Evolutionary conservation across 2,888 invertebrate species (phyloP).

Genomic region (Sminthurides aquaticus): DNA sequence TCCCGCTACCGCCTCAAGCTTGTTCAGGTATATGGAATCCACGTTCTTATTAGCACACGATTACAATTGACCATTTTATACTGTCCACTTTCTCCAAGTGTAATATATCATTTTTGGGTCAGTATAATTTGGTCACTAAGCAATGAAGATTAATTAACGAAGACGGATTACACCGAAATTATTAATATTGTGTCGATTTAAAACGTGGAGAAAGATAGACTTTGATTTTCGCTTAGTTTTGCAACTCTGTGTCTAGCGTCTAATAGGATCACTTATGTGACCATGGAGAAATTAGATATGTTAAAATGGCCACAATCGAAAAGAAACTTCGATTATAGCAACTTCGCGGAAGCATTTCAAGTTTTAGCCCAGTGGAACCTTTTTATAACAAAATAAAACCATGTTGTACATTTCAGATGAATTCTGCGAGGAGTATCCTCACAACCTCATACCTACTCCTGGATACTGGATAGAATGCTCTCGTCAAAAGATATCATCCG

Average conservation of each 20-base stretch:
- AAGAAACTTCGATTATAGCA: too few species aligned
- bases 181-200: too few species aligned
- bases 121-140: not conserved
- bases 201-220: not conserved
- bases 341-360: not conserved
- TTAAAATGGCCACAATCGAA: too few species aligned
- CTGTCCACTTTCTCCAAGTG: not conserved
- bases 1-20: conserved; percentile 86
- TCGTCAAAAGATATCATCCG: conserved; percentile 59
- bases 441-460: conserved; percentile 80
- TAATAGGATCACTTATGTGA: too few species aligned
- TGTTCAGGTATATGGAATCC: conserved; percentile 89
- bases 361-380: not conserved
- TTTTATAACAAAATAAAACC: not conserved
- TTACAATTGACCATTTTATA: too few species aligned
- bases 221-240: too few species aligned
- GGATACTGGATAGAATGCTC: conserved; percentile 96
- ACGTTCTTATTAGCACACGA: too few species aligned
- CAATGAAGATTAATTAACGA: too few species aligned
- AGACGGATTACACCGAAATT: too few species aligned
- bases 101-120: not conserved
- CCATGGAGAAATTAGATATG: too few species aligned
- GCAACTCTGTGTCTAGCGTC: too few species aligned
- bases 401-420: conserved; percentile 60
- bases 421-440: conserved; percentile 86